phyloP scores from a whole-genome alignment of 2,888 invertebrate species.

The Ophion costatus region DNA sequence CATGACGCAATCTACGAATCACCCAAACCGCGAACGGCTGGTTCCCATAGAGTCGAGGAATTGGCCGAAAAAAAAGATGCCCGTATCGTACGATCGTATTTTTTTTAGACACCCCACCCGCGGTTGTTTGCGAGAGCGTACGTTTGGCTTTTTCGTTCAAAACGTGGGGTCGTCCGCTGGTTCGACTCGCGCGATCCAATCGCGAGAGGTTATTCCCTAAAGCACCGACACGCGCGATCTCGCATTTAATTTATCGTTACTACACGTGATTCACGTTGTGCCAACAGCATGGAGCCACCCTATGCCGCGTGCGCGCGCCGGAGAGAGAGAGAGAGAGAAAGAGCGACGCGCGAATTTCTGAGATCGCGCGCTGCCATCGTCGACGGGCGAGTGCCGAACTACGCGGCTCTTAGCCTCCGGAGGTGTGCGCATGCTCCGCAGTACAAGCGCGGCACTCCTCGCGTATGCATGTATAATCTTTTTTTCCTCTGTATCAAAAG shows the following conservation, averaged over 20 bases:
- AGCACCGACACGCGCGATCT: constrained; percentile 5
- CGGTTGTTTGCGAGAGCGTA: constrained; percentile 7
- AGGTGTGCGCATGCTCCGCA: constrained; percentile 23
- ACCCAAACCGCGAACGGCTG: too few relatives aligned
- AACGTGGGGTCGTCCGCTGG: constrained; percentile 58
- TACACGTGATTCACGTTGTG: constrained; percentile 38
- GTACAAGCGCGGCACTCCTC: constrained; percentile 57
- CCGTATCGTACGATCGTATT: constrained; percentile 22
- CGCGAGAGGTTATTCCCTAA: constrained; percentile 27
- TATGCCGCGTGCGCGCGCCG: background rate
- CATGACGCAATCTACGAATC: too few relatives aligned
- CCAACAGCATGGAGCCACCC: background rate
- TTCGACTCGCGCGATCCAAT: constrained; percentile 59
- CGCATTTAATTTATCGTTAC: constrained; percentile 27
- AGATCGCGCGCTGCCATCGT: constrained; percentile 4
- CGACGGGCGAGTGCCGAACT: constrained; percentile 24
- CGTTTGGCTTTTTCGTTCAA: constrained; percentile 19
- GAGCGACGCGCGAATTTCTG: constrained; percentile 13
- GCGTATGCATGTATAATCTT: constrained; percentile 35
- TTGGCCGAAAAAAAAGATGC: constrained; percentile 4
- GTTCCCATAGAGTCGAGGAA: background rate
- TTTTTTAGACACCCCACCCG: background rate
- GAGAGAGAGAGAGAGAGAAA: constrained; percentile 17
- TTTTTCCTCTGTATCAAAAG: constrained; percentile 10
- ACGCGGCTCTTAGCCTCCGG: background rate